Conservation (phyloP, 2,113 vertebrate species). For the Tragulus kanchil region DNA sequence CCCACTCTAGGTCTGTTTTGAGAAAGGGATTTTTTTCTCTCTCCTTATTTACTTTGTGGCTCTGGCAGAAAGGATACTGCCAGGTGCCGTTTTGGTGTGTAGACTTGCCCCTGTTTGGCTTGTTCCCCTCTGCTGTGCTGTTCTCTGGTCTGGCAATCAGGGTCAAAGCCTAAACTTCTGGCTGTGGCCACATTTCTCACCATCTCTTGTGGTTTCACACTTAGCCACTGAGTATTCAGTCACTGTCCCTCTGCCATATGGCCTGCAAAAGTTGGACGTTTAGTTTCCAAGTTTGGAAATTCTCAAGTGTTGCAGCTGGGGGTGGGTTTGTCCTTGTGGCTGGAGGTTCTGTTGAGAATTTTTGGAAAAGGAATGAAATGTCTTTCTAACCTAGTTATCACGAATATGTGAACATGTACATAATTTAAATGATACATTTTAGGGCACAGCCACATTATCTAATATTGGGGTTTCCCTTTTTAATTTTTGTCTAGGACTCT, state of each 20-base stretch:
- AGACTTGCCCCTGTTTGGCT: background rate
- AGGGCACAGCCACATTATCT: conserved; percentile 11
- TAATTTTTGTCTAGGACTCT: conserved; percentile 31
- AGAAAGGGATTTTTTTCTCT: conserved; percentile 53
- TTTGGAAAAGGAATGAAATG: conserved; percentile 53
- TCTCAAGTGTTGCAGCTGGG: background rate
- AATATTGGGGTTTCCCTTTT: conserved; percentile 44
- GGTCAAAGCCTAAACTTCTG: conserved; percentile 12
- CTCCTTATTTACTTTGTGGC: conserved; percentile 58
- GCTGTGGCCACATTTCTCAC: conserved; percentile 43
- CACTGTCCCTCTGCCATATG: conserved; percentile 18
- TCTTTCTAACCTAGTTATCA: conserved; percentile 25
- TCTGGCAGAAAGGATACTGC: background rate
- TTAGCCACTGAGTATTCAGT: conserved; percentile 55
- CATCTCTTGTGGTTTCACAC: conserved; percentile 30
- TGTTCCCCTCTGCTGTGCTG: conserved; percentile 17
- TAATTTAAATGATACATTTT: conserved; percentile 55
- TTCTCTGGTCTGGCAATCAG: conserved; percentile 2
- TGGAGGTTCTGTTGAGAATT: conserved; percentile 27
- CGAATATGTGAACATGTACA: conserved; percentile 33
- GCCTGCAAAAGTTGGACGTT: conserved; percentile 51
- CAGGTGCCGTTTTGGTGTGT: background rate
- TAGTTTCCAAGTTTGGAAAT: conserved; percentile 64
- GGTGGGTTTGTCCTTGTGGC: background rate
- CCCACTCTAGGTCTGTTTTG: conserved; percentile 74